Base-by-base conservation (phyloP, 2,113 vertebrate genomes). In the Xiphias gladius region DNA sequence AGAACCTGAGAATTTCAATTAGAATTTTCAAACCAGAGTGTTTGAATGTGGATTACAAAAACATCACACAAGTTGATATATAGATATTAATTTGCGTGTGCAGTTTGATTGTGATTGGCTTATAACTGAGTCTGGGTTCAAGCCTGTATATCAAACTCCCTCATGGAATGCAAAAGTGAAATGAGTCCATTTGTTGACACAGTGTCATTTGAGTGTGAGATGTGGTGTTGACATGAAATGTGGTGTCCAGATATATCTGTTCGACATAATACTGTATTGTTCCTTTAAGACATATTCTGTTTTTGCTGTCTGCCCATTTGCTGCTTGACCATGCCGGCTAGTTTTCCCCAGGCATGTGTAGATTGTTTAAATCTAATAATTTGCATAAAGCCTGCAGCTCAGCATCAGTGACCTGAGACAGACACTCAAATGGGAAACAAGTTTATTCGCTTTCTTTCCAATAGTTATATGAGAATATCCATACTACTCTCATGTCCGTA, bases 301-400 rank as follows among this genome's bases (percentile, higher is more conserved):
- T 46, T 55, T 65, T 57, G 19, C 62, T 37, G 43, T 73, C 26
- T 37, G 35, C 10, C 9, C 19, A 30, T 63, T 58, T 58, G 20
- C n/a, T 59, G 30, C 20, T 73, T 61, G 43, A 58, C 13, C 5
- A n/a, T 41, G 39, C 9, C n/a, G 50, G 13, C n/a, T 30, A 41
- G 13, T 7, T 20, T 2, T 5, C 26, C 12, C 4, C 12, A 19
- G 0, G 7, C 14, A 3, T 32, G 22, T 63, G 64, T 22, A 13
- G 32, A 78, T 57, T 80, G 48, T 64, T 67, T 78, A 19, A 54
- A 46, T 54, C n/a, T 41, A 26, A 76, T 63, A 41, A 64, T 78
- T 52, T 75, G 35, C 35, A 82, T 76, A 16, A 63, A 59, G 39
- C 7, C 50, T 32, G 20, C 13, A 69, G 52, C 39, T 65, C n/a